phyloP scores from a whole-genome alignment of 1,140 invertebrate species.

The Schlechtendalia chinensis region DNA sequence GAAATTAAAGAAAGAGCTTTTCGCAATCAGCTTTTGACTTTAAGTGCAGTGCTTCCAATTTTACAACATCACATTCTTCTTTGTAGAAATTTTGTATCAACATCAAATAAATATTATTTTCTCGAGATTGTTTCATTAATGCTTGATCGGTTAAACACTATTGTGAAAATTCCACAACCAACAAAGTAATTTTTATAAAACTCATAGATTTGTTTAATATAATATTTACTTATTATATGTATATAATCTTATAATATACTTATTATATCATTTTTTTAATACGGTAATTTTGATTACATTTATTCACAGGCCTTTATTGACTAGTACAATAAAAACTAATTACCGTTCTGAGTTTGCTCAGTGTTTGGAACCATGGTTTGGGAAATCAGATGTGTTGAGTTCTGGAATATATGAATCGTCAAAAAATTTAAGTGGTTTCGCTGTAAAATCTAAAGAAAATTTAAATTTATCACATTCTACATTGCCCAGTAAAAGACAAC shows the following conservation, averaged over 20 bases:
- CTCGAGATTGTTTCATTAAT: constrained; percentile 68
- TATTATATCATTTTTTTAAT: too few species aligned
- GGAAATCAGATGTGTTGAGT: constrained; percentile 52
- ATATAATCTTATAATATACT: too few species aligned
- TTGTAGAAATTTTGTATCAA: constrained; percentile 67
- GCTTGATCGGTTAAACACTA: constrained; percentile 65
- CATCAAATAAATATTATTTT: constrained; percentile 71
- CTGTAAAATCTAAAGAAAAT: constrained; percentile 34
- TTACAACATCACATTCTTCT: constrained; percentile 67
- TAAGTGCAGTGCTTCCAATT: constrained; percentile 65
- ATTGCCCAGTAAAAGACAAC: constrained; percentile 57
- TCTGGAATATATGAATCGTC: constrained; percentile 30
- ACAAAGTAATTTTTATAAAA: constrained; percentile 58
- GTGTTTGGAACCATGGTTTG: constrained; percentile 65
- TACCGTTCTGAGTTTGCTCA: constrained; percentile 66
- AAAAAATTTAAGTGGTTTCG: neutral
- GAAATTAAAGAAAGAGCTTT: constrained; percentile 68
- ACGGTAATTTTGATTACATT: constrained; percentile 15
- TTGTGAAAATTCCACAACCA: constrained; percentile 68
- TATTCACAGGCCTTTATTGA: constrained; percentile 59
- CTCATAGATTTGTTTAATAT: neutral
- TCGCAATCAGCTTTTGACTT: constrained; percentile 61
- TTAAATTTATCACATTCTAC: constrained; percentile 33
- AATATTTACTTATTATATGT: too few species aligned
- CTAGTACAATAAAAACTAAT: constrained; percentile 64